Evolutionary conservation across 1,140 invertebrate genomes (phyloP), one percentile per base, ranked within the genome.

Genomic region (Bombus huntii): DNA sequence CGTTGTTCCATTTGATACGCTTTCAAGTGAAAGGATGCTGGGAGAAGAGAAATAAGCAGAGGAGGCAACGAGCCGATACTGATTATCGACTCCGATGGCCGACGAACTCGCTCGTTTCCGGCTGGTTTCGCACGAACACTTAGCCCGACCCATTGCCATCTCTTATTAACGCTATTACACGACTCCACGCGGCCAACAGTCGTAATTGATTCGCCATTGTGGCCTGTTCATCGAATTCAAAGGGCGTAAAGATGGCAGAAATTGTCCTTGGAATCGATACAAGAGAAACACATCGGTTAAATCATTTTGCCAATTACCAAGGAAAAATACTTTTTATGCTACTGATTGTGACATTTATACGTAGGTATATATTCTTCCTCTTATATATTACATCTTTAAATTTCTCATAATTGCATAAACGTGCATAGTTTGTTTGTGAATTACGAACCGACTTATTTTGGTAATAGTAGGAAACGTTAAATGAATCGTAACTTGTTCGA

Each of bases 41-140:
- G 59, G 1, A 44, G 65, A 53, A 53, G 78, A 73, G 47, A 31
- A 37, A 37, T 6, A 31, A 28, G 42, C 37, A 28, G 28, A 72
- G 8, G 10, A 70, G 34, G 10, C 71, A 72, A 72, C 71, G 39
- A 73, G 13, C 42, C 42, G 72, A 73, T 73, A 73, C 25, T 25
- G 34, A 80, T 80, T 80, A 70, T 70, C 78, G 65, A 70, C 68
- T 39, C 44, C 31, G 8, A 53, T 79, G 42, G 42, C 77, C 42
- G 62, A 79, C 68, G 44, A 80, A 80, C 78, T 53, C 68, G 68
- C 78, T 47, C 42, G 13, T 80, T 80, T 70, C 77, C 42, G 42
- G 77, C 47, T 80, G 31, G 12, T 37, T 68, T 79, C 62, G n/a
- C 75, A 37, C 37, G 22, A 62, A 77, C 75, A 22, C 39, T 79